Evolutionary conservation across 2,888 invertebrate species (phyloP), one percentile per base, ranked within the genome.

Genomic region (Stomorhina lunata): DNA sequence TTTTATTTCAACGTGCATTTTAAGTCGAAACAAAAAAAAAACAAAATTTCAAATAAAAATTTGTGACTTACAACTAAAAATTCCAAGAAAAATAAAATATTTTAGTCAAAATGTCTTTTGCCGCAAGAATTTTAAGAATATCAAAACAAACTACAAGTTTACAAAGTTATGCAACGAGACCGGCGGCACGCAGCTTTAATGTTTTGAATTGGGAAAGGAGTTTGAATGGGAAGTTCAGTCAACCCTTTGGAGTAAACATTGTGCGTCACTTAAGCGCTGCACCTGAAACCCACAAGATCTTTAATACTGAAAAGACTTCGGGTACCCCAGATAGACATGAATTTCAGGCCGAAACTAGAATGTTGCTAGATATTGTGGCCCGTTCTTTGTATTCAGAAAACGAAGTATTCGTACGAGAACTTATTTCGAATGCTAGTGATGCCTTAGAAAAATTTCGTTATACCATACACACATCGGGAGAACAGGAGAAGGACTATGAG

Each of bases 391-490:
- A 99, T 91, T 99, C 99, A 0, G 98, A 99, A 87, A 98, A 98
- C 92, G 99, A 99, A 93, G 98, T 99, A 7, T 99, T 99, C 89
- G 95, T 99, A 10, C 93, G 99, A 85, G 99, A 99, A 91, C 92
- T 99, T 43, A 97, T 99, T 84, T 99, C 99, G 0, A 99, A 99
- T 92, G 96, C 98, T 0, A 98, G 98, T 90, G 99, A 99, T 93
- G 99, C 99, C 12, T 92, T 99, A 81, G 99, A 99, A 90, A 99
- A 99, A 91, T 94, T 98, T 85, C 93, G 98, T 1, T 98, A 98
- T 88, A 89, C 95, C 12, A 93, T 94, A 15, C 88, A 91, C n/a
- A 87, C 90, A 1, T 92, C 93, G 4, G 92, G 92, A 9, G 92
- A 93, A 3, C 92, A 93, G 25, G 90, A 92, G 25, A 91, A 90